A percentile compares a stretch with the other conserved stretches of the same genome.
These are phyloP conservation scores for Falco punctatus DNA, from an alignment of 2,113 vertebrate species.

Conservation along the genomic window DNA sequence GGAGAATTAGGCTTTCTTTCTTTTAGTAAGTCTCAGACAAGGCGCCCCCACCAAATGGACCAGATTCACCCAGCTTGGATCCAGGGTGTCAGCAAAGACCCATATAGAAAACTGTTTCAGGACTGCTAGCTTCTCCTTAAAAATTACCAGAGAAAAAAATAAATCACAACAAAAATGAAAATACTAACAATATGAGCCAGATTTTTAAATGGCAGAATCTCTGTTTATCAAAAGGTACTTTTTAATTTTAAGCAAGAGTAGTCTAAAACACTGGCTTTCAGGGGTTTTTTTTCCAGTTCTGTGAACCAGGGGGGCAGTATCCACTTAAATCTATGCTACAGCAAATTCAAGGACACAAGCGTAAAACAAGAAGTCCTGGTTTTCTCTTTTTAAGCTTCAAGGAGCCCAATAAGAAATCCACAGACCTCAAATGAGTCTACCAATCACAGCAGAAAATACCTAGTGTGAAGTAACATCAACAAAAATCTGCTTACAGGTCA, in stretches of 20 bases:
- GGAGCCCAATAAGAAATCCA: neutral
- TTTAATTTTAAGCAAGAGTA: neutral
- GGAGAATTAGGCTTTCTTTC: neutral
- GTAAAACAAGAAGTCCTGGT: neutral
- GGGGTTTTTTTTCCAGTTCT: neutral
- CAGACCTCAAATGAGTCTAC: neutral
- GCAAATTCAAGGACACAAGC: neutral
- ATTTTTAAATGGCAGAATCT: neutral
- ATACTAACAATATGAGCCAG: rapidly evolving
- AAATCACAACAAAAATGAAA: neutral
- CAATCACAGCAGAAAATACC: neutral
- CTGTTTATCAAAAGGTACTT: neutral
- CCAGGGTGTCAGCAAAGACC: neutral
- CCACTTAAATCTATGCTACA: neutral
- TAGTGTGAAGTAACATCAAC: neutral
- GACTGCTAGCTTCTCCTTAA: neutral
- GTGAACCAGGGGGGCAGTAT: neutral
- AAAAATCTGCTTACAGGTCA: neutral
- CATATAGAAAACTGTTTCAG: neutral
- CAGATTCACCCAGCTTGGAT: neutral
- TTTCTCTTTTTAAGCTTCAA: neutral
- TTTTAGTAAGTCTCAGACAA: neutral
- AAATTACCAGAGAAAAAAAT: neutral
- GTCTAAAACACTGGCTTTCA: neutral
- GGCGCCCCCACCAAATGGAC: neutral